These are phyloP conservation scores for Cyphomyrus discorhynchus DNA, from an alignment of 2,113 vertebrate genomes.

Conservation along the genomic window DNA sequence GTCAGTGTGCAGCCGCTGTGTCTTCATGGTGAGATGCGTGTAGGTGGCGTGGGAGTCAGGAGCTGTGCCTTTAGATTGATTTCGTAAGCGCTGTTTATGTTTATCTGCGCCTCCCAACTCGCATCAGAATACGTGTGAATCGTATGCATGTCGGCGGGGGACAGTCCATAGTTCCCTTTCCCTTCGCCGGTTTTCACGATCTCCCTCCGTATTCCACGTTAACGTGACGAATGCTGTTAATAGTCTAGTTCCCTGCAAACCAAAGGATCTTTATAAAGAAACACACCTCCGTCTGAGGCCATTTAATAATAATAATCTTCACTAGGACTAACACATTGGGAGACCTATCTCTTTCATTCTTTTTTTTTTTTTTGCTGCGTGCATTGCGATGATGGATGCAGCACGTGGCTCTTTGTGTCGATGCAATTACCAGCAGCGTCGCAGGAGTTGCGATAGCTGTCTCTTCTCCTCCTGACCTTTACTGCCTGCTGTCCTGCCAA, in stretches of 20 bases:
- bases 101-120: constrained; percentile 42
- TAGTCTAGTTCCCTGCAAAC: neutral
- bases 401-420: neutral
- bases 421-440: neutral
- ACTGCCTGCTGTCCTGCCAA: neutral
- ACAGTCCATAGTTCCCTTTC: neutral
- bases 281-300: neutral
- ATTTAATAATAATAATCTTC: constrained; percentile 2
- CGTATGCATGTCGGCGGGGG: neutral
- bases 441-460: neutral
- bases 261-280: constrained; percentile 5
- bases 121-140: constrained; percentile 28
- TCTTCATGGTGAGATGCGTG: constrained; percentile 33
- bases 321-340: neutral
- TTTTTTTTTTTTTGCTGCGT: neutral
- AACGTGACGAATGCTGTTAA: neutral
- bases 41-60: constrained; percentile 42
- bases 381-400: neutral
- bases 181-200: neutral
- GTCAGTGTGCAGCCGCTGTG: neutral
- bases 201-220: neutral
- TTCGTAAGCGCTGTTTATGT: constrained; percentile 39
- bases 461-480: neutral
- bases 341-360: neutral
- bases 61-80: constrained; percentile 36